A percentile compares a stretch with the other conserved stretches of the same genome.
phyloP scores from a whole-genome alignment of 2,797 vertebrate species.

The Sebastiscus albofasciatus region DNA sequence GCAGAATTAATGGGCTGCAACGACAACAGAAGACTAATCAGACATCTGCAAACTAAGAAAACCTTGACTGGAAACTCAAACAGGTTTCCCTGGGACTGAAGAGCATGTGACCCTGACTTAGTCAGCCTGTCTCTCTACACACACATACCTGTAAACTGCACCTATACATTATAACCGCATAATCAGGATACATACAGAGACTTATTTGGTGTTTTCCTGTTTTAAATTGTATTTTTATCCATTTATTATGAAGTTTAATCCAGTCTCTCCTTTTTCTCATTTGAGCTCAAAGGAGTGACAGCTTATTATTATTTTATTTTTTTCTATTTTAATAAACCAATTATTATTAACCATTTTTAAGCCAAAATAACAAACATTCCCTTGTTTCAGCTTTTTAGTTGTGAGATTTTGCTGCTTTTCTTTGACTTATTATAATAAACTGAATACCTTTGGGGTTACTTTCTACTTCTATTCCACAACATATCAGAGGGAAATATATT shows the following conservation, averaged over 20 bases:
- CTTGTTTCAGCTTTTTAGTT: background rate
- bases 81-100: conserved; percentile 44
- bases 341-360: background rate
- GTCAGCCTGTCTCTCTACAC: background rate
- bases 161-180: background rate
- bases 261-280: background rate
- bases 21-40: background rate
- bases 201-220: background rate
- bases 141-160: background rate
- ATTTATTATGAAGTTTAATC: background rate
- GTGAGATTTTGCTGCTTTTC: background rate
- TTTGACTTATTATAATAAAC: background rate
- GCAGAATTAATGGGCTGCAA: conserved; percentile 4
- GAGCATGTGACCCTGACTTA: conserved; percentile 40
- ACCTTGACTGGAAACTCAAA: background rate
- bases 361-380: background rate
- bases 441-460: background rate
- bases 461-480: background rate
- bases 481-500: background rate
- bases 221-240: background rate
- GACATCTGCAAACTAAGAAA: background rate
- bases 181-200: background rate
- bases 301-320: background rate
- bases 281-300: background rate
- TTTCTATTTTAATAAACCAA: background rate